These are phyloP conservation scores for Pseudochromis fuscus DNA, from an alignment of 2,797 vertebrate genomes.

Conservation along the genomic window DNA sequence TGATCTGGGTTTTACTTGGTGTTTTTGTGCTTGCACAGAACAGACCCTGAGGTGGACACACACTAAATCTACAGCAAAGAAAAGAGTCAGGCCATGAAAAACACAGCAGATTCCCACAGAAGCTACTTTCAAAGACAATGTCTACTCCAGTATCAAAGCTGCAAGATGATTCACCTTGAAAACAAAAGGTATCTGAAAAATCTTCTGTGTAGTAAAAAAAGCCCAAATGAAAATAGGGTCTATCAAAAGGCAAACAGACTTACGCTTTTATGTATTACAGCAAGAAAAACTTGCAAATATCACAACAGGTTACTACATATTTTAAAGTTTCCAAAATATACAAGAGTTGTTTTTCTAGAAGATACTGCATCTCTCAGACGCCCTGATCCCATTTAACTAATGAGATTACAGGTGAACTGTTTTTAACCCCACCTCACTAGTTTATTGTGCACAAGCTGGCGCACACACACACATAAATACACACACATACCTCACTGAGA, in stretches of 20 bases:
- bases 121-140: background rate
- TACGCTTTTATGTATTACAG: background rate
- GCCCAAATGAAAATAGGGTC: background rate
- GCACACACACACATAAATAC: constrained; percentile 8
- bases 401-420: constrained; percentile 75
- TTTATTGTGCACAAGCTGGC: constrained; percentile 45
- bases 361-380: constrained; percentile 63
- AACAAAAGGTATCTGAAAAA: background rate
- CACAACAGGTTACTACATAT: background rate
- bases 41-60: background rate
- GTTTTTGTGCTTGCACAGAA: background rate
- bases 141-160: constrained; percentile 4
- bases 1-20: background rate
- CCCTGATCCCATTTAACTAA: constrained; percentile 75
- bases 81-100: constrained; percentile 14
- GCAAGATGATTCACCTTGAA: background rate
- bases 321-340: background rate
- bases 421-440: constrained; percentile 55
- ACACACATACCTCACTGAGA: background rate
- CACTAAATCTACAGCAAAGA: constrained; percentile 14
- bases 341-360: constrained; percentile 56
- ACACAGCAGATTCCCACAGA: constrained; percentile 7
- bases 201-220: background rate
- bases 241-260: background rate
- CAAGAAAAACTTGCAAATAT: constrained; percentile 6